Evolutionary conservation across 2,888 invertebrate genomes (phyloP), one percentile per base, ranked within the genome.

Genomic region (Drosophila flavopinicola): DNA sequence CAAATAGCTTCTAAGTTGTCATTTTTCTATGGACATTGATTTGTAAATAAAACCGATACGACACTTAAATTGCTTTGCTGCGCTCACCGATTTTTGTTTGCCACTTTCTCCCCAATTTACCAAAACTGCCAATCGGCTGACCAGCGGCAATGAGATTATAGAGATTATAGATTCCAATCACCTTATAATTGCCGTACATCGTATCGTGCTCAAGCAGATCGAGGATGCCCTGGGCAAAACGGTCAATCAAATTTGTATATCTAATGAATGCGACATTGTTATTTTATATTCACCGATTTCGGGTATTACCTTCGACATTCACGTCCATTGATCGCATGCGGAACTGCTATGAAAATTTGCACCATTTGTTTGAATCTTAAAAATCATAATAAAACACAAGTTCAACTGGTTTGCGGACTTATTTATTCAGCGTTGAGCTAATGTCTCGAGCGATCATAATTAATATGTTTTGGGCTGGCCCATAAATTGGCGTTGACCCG

Each of bases 31-130:
- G 15, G 33, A 38, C 30, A 30, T 24, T 37, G 25, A 27, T 53
- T 30, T 42, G 11, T 6, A 10, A 11, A n/a, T n/a, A 15, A 23
- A 38, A n/a, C 4, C 23, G 15, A 44, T 29, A 15, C 33, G 47
- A 47, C 45, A 45, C 11, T 6, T 11, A 54, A 44, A 54, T 52
- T 44, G 24, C 39, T 37, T 32, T 61, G 32, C 48, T 60, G 52
- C 35, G 41, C 15, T 37, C 49, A 32, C n/a, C 37, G 30, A 37
- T 20, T n/a, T 35, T 35, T 10, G 61, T 60, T 53, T 24, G 37
- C 44, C 72, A 75, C 72, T 72, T 72, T 72, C 72, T 71, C 72
- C 72, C 48, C 72, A 76, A 72, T 75, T 75, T 75, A 15, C 13
- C 47, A 64, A 64, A 57, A 45, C 71, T 41, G 20, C 20, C 20